A percentile compares a stretch with the other conserved stretches of the same genome.
phyloP scores from a whole-genome alignment of 2,888 invertebrate species.

The Dugesia japonica region DNA sequence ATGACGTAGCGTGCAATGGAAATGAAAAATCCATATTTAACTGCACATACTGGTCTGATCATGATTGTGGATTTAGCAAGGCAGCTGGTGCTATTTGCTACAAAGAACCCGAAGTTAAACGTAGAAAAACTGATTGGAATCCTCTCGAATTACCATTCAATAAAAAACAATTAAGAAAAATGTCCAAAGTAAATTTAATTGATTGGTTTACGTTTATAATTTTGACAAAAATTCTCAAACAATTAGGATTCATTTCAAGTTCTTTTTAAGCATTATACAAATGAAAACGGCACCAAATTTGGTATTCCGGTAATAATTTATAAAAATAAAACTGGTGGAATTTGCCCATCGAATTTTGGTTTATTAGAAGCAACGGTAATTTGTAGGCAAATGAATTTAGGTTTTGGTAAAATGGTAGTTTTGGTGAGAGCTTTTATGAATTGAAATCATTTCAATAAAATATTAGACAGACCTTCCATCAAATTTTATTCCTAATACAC shows the following conservation, averaged over 20 bases:
- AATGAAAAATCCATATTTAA: background rate
- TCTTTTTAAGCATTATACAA: slow-evolving; percentile 2
- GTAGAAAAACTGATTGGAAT: background rate
- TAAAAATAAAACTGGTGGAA: slow-evolving; percentile 2
- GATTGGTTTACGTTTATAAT: background rate
- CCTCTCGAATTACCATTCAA: background rate
- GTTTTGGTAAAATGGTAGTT: background rate
- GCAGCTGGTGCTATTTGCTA: slow-evolving; percentile 6
- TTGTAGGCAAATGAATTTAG: slow-evolving; percentile 7
- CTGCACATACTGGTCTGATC: slow-evolving; percentile 17
- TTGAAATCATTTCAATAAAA: background rate
- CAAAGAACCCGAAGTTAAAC: slow-evolving; percentile 12
- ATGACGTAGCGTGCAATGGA: slow-evolving; percentile 4
- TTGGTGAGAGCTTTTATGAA: background rate
- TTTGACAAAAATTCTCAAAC: background rate
- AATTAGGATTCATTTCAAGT: background rate
- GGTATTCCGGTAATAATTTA: background rate
- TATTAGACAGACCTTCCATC: background rate
- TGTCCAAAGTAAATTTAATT: background rate
- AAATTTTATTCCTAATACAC: background rate
- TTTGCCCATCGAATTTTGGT: background rate
- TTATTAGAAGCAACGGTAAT: background rate
- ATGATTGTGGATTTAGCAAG: background rate
- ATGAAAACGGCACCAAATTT: background rate
- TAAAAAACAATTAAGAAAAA: background rate